phyloP scores from a whole-genome alignment of 2,113 vertebrate genomes.

The Okapia johnstoni region DNA sequence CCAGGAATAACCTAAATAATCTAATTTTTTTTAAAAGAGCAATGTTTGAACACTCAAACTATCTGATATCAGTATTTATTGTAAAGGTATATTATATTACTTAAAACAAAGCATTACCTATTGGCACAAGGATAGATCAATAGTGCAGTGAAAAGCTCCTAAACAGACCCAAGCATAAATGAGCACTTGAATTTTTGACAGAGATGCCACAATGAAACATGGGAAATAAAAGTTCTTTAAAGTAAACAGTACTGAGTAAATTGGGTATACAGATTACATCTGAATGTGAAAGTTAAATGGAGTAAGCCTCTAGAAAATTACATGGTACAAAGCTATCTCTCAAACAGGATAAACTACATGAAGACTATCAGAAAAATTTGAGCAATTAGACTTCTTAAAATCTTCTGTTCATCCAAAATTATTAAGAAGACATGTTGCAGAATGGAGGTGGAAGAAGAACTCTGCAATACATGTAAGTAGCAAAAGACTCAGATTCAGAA shows the following conservation, averaged over 20 bases:
- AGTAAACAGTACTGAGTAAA: neutral
- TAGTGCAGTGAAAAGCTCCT: neutral
- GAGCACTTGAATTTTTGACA: neutral
- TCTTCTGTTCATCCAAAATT: neutral
- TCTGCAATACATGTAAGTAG: neutral
- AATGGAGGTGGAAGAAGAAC: neutral
- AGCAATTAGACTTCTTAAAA: neutral
- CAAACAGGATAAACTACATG: neutral
- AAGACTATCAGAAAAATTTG: neutral
- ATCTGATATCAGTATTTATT: neutral
- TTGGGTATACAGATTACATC: neutral
- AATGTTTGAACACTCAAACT: neutral
- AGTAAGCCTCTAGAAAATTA: neutral
- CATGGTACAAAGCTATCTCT: neutral
- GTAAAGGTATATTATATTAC: neutral
- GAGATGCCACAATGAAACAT: too few species aligned
- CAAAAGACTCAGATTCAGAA: neutral
- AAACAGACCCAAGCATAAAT: neutral
- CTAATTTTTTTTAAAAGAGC: neutral
- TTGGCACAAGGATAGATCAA: neutral
- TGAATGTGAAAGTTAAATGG: neutral
- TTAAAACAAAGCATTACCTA: neutral
- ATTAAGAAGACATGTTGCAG: neutral
- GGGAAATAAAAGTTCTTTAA: neutral
- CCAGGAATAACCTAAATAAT: neutral